These are phyloP conservation scores for Peucedramus taeniatus DNA, from an alignment of 2,113 vertebrate genomes.

Conservation along the genomic window DNA sequence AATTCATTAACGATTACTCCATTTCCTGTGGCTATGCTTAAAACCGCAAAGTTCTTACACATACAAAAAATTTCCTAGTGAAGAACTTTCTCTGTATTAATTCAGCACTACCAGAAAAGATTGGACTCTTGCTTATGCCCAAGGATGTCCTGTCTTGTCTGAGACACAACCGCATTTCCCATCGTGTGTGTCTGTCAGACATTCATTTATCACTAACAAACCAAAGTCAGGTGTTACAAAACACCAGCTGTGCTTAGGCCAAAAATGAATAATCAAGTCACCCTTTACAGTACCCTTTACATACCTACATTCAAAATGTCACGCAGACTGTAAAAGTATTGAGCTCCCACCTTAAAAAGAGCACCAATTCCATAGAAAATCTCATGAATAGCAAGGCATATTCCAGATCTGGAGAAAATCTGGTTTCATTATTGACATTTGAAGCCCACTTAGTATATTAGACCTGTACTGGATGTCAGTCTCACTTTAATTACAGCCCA, in stretches of 20 bases:
- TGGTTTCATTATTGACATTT: background rate
- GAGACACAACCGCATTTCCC: fast-evolving
- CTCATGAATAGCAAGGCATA: fast-evolving
- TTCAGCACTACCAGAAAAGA: background rate
- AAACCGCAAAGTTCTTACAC: background rate
- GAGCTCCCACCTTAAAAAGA: background rate
- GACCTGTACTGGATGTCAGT: background rate
- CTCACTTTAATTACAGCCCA: background rate
- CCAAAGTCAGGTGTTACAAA: background rate
- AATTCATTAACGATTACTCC: background rate
- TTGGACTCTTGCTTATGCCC: background rate
- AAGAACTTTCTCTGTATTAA: background rate
- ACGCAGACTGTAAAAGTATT: background rate
- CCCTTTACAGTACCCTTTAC: background rate
- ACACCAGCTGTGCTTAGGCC: background rate
- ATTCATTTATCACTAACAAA: background rate
- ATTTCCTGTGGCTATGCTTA: background rate
- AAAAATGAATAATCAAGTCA: background rate
- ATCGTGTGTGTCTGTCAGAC: fast-evolving
- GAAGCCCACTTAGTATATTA: background rate
- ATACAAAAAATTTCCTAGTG: background rate
- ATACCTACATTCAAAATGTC: background rate
- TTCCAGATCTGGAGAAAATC: background rate
- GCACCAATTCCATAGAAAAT: background rate
- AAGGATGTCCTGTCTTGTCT: background rate